Evolutionary conservation across 1,140 invertebrate genomes (phyloP).

Genomic region (fruit fly (Drosophila melanogaster)): Release_6_plus_ISO1_MT NT_033777.3:26771501-26772000

Average conservation of each 20-base stretch:
- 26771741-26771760: slow-evolving; percentile 61
- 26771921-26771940: slow-evolving; percentile 26
- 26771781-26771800: not conserved
- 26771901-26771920: slow-evolving; percentile 79
- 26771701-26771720: slow-evolving; percentile 63
- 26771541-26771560: slow-evolving; percentile 80
- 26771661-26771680: slow-evolving; percentile 36
- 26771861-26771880: slow-evolving; percentile 10
- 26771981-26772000: slow-evolving; percentile 28
- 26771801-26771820: slow-evolving; percentile 57
- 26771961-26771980: slow-evolving; percentile 35
- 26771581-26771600: slow-evolving; percentile 56
- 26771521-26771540: slow-evolving; percentile 19
- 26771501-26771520: not conserved
- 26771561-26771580: slow-evolving; percentile 76
- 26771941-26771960: slow-evolving; percentile 61
- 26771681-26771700: slow-evolving; percentile 37
- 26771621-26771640: slow-evolving; percentile 51
- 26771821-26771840: slow-evolving; percentile 55
- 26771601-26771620: slow-evolving; percentile 7
- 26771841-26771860: slow-evolving; percentile 56
- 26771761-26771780: slow-evolving; percentile 46
- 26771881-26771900: slow-evolving; percentile 62
- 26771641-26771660: slow-evolving; percentile 47
- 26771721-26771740: slow-evolving; percentile 21